Evolutionary conservation across 2,113 vertebrate genomes (phyloP).

Genomic region (Rutilus rutilus): DNA sequence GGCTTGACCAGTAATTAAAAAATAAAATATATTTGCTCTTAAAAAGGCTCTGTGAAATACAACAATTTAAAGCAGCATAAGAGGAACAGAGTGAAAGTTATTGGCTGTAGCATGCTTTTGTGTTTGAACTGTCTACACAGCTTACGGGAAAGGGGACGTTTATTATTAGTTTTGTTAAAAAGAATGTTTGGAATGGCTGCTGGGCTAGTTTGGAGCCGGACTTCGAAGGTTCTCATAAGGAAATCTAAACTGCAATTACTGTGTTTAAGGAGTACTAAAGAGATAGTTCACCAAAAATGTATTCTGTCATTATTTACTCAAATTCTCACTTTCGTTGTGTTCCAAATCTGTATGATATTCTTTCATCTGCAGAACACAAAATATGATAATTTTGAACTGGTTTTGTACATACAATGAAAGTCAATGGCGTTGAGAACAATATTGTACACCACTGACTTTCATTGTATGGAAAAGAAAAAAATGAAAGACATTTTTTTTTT

Average conservation of each 20-base stretch:
- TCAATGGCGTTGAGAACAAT: not conserved
- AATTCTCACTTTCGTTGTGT: not conserved
- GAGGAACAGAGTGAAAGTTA: conserved; percentile 26
- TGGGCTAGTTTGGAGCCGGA: conserved; percentile 35
- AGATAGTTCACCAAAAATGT: not conserved
- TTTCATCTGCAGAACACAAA: not conserved
- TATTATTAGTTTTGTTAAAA: conserved; percentile 52
- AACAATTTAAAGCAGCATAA: conserved; percentile 25
- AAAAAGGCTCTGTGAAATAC: conserved; percentile 37
- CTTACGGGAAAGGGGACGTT: conserved; percentile 50
- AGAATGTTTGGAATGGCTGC: conserved; percentile 55
- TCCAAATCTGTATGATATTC: not conserved
- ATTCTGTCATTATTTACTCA: not conserved
- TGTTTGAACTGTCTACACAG: conserved; percentile 44
- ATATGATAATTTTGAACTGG: not conserved
- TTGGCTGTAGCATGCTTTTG: conserved; percentile 44
- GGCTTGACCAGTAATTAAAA: not conserved
- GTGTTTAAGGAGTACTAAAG: conserved; percentile 31
- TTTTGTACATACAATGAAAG: not conserved
- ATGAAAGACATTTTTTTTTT: too few relatives aligned
- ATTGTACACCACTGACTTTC: not conserved
- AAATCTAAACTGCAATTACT: conserved; percentile 51
- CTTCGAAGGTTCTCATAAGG: conserved; percentile 31
- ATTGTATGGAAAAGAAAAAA: conserved; percentile 18
- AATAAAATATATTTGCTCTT: conserved; percentile 21